Conservation (phyloP, 1,140 invertebrate genomes). For the Hydropsyche tenuis region DNA sequence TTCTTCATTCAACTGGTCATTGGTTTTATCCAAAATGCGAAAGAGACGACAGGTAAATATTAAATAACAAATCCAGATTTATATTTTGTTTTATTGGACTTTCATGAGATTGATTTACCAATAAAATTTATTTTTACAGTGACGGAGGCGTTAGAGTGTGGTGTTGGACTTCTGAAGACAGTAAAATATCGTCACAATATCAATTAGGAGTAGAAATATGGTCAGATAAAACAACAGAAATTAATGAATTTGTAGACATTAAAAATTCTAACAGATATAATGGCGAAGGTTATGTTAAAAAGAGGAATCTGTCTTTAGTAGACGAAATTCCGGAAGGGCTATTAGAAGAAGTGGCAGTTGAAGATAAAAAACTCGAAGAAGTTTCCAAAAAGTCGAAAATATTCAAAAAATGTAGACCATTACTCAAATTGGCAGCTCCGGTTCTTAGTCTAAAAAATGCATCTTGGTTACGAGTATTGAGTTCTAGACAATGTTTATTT, state of each 20-base stretch:
- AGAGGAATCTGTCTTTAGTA: constrained; percentile 3
- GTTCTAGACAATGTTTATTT: constrained; percentile 29
- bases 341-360: background rate
- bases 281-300: background rate
- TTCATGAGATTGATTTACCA: background rate
- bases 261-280: background rate
- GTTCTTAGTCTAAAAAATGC: constrained; percentile 29
- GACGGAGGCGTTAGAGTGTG: constrained; percentile 32
- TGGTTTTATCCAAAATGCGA: constrained; percentile 45
- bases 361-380: background rate
- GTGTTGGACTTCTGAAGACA: constrained; percentile 32
- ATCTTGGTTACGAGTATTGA: constrained; percentile 24
- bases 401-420: constrained; percentile 6
- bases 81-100: background rate
- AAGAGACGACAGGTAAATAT: constrained; percentile 32
- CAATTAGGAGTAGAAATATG: constrained; percentile 35
- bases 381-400: background rate
- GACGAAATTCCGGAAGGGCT: background rate
- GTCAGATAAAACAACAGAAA: background rate
- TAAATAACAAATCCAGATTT: too few relatives aligned
- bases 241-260: background rate
- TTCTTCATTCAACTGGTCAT: constrained; percentile 33
- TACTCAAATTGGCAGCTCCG: constrained; percentile 28
- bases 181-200: constrained; percentile 18
- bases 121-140: constrained; percentile 23